These are phyloP conservation scores for Tympanuchus pallidicinctus DNA, from an alignment of 2,113 vertebrate species.

Conservation along the genomic window DNA sequence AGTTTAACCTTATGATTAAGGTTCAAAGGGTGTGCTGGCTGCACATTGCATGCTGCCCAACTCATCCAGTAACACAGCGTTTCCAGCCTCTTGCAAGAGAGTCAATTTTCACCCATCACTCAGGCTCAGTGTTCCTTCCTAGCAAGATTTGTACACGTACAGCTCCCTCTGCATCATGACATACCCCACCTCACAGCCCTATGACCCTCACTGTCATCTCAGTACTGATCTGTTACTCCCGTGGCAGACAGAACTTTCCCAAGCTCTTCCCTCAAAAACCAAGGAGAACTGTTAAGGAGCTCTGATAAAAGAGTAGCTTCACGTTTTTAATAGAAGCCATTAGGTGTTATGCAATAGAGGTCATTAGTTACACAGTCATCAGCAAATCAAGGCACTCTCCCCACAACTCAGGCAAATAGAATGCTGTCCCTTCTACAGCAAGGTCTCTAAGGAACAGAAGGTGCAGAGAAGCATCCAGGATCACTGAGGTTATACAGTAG, in stretches of 20 bases:
- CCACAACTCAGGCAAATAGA: background rate
- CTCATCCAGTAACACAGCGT: background rate
- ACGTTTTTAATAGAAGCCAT: background rate
- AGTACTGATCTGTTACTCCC: background rate
- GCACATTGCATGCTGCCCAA: rapidly evolving
- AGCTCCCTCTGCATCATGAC: background rate
- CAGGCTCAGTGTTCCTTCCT: background rate
- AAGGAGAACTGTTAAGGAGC: background rate
- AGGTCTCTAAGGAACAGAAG: background rate
- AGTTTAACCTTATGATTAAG: rapidly evolving
- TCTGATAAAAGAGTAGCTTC: background rate
- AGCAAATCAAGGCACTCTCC: background rate
- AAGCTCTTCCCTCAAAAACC: background rate
- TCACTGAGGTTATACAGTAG: background rate
- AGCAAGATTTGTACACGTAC: too few species aligned
- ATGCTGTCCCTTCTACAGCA: background rate
- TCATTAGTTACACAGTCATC: background rate
- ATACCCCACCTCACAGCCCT: background rate
- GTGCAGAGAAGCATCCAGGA: background rate
- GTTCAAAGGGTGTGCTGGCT: background rate
- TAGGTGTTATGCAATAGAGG: background rate
- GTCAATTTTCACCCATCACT: background rate
- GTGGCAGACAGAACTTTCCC: background rate
- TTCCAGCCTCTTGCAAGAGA: background rate
- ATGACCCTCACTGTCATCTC: too few species aligned